These are phyloP conservation scores for Cheilosia grossa DNA, from an alignment of 2,888 invertebrate species.

Conservation along the genomic window DNA sequence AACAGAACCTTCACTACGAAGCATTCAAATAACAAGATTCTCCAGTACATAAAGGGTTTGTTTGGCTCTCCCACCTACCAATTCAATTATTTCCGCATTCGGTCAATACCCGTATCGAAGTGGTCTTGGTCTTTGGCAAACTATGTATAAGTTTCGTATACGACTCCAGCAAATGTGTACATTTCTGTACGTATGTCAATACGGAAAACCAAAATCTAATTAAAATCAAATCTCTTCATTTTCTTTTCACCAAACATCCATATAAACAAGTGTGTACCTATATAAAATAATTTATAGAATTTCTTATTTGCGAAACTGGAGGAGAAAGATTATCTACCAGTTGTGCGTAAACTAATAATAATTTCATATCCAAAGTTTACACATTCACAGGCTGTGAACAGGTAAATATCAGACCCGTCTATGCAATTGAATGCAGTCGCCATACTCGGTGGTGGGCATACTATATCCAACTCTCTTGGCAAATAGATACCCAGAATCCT, in stretches of 20 bases:
- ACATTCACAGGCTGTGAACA: conserved; percentile 49
- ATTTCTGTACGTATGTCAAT: background rate
- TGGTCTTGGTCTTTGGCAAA: no score
- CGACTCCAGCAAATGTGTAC: no score
- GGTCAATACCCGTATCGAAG: no score
- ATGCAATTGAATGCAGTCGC: conserved; percentile 52
- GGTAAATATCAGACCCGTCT: conserved; percentile 37
- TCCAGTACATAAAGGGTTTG: no score
- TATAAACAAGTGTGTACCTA: background rate
- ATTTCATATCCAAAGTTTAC: conserved; percentile 57
- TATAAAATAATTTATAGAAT: conserved; percentile 36
- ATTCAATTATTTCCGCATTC: no score
- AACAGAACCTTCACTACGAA: no score
- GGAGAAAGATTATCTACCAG: conserved; percentile 22
- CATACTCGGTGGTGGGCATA: background rate
- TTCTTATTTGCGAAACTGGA: conserved; percentile 46
- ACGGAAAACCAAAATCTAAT: conserved; percentile 30
- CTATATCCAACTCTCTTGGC: conserved; percentile 42
- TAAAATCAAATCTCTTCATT: conserved; percentile 28
- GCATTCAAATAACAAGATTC: no score
- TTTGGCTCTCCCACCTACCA: no score
- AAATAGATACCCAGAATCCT: conserved; percentile 62
- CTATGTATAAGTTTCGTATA: no score
- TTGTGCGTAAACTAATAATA: conserved; percentile 63
- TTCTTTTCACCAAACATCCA: background rate